These are phyloP conservation scores for Phaonia tiefii DNA, from an alignment of 2,888 invertebrate species.

Conservation along the genomic window DNA sequence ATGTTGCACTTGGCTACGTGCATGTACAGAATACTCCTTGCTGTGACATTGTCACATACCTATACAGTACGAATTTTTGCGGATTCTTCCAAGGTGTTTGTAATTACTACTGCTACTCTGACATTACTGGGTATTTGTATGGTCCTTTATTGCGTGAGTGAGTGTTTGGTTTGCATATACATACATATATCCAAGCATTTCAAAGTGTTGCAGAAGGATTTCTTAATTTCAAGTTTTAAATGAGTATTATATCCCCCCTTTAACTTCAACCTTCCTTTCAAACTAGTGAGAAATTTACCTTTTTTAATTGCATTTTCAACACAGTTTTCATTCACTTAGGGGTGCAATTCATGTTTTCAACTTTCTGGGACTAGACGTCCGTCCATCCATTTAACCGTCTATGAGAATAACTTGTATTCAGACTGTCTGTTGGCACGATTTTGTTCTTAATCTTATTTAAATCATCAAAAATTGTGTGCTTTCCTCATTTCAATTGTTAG, in stretches of 20 bases:
- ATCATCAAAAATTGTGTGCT: constrained; percentile 18
- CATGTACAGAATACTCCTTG: too few species aligned
- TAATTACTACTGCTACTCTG: too few species aligned
- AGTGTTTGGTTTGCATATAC: too few species aligned
- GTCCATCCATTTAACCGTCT: background rate
- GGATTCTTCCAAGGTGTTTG: constrained; percentile 39
- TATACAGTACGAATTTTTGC: too few species aligned
- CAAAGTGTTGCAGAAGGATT: constrained; percentile 19
- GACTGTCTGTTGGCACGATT: constrained; percentile 50
- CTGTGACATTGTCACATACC: too few species aligned
- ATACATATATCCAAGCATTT: too few species aligned
- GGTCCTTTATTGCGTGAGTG: too few species aligned
- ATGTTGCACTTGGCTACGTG: too few species aligned
- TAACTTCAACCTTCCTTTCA: too few species aligned
- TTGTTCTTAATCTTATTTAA: constrained; percentile 50
- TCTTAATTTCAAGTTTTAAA: constrained; percentile 23
- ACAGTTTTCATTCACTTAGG: constrained; percentile 26
- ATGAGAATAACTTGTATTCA: background rate
- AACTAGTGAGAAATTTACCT: constrained; percentile 44
- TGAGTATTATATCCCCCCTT: constrained; percentile 6
- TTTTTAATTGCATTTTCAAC: constrained; percentile 28
- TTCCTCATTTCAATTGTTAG: constrained; percentile 11
- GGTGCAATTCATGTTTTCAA: constrained; percentile 33
- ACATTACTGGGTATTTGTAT: too few species aligned
- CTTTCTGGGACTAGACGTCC: background rate